Evolutionary conservation across 2,113 vertebrate species (phyloP).

Genomic region (Chlamydotis undulata): DNA sequence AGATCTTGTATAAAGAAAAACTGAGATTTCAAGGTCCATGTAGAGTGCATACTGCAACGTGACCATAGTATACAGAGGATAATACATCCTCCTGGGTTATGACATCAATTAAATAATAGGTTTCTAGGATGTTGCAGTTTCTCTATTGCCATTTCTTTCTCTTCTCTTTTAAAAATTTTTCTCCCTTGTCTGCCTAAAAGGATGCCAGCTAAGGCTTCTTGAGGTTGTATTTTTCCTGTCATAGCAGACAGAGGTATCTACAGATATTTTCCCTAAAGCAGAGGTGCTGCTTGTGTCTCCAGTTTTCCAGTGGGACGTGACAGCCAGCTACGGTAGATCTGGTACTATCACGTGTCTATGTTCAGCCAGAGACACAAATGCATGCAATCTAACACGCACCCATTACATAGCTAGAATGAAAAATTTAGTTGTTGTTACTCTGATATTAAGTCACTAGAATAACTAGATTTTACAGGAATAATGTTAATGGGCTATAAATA

Average conservation of each 20-base stretch:
- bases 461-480: not conserved
- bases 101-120: not conserved
- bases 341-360: accelerated
- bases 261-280: not conserved
- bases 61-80: not conserved
- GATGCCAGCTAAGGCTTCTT: not conserved
- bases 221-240: not conserved
- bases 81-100: not conserved
- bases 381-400: not conserved
- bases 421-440: not conserved
- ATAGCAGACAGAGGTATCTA: not conserved
- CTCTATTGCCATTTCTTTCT: not conserved
- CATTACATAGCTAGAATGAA: not conserved
- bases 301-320: not conserved
- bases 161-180: not conserved
- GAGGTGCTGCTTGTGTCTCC: not conserved
- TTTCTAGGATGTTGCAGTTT: not conserved
- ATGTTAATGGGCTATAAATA: not conserved
- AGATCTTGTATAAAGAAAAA: not conserved
- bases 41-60: not conserved
- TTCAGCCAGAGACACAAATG: not conserved
- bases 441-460: not conserved
- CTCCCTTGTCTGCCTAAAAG: not conserved
- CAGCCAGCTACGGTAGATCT: not conserved
- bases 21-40: not conserved